phyloP scores from a whole-genome alignment of 92 coral and sea anemone species.

The Bergia puertoricense region DNA sequence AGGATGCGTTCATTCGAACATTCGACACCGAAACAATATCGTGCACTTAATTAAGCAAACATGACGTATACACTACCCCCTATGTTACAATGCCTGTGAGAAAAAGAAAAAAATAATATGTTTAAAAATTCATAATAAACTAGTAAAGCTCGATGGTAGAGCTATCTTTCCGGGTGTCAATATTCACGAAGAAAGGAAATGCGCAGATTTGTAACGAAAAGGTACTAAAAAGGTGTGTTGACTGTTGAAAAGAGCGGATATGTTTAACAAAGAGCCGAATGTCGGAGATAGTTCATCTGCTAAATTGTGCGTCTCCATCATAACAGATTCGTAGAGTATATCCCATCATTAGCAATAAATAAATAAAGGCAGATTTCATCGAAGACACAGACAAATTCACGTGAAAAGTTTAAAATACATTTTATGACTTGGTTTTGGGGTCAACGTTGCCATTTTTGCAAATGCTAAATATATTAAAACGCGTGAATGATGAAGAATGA shows the following conservation, averaged over 20 bases:
- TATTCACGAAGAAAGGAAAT: background rate
- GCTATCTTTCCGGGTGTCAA: background rate
- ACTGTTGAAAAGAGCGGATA: background rate
- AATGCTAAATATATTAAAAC: background rate
- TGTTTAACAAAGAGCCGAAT: background rate
- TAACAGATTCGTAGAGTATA: background rate
- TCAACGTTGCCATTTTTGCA: background rate
- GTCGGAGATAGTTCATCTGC: slow-evolving; percentile 1
- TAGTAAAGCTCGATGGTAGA: background rate
- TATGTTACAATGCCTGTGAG: background rate
- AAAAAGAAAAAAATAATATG: background rate
- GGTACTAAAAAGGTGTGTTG: background rate
- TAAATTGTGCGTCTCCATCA: background rate
- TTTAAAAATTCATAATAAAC: too few species aligned
- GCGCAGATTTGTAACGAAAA: background rate
- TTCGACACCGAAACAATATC: background rate
- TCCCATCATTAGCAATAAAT: background rate
- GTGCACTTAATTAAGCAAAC: slow-evolving; percentile 7
- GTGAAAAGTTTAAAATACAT: background rate
- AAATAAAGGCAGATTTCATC: background rate
- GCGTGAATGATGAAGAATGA: background rate
- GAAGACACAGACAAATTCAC: background rate
- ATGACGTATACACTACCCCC: slow-evolving; percentile 1
- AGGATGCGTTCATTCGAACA: background rate
- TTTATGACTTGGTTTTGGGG: background rate